These are phyloP conservation scores for Chloroclysta siterata DNA, from an alignment of 2,888 invertebrate genomes.

Conservation along the genomic window DNA sequence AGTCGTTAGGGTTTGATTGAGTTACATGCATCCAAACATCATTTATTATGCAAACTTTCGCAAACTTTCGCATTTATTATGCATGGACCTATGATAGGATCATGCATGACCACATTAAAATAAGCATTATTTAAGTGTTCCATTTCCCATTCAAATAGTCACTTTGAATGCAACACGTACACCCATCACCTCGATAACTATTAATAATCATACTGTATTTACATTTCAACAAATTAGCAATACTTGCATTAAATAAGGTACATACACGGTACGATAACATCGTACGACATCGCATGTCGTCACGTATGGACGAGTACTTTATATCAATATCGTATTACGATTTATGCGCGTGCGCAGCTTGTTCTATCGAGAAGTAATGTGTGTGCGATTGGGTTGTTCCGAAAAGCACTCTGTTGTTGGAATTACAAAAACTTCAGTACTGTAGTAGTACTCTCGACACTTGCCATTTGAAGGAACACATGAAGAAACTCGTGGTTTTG, in stretches of 20 bases:
- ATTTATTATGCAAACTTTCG: too few species aligned
- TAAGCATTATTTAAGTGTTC: constrained; percentile 8
- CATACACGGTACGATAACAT: constrained; percentile 56
- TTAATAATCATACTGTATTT: constrained; percentile 27
- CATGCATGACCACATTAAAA: too few species aligned
- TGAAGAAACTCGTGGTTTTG: too few species aligned
- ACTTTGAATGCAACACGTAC: constrained; percentile 7
- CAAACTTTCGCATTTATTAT: too few species aligned
- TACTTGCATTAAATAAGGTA: constrained; percentile 57
- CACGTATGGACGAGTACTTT: constrained; percentile 68
- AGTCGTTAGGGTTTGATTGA: too few species aligned
- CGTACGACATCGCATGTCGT: constrained; percentile 70
- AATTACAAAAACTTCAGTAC: too few species aligned
- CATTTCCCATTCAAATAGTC: constrained; percentile 14
- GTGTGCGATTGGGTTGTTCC: constrained; percentile 9
- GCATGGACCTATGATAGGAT: too few species aligned
- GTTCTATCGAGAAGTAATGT: constrained; percentile 37
- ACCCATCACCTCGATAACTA: constrained; percentile 10
- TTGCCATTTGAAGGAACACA: too few species aligned
- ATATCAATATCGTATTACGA: constrained; percentile 77
- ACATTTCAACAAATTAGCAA: constrained; percentile 56
- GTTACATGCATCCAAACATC: too few species aligned
- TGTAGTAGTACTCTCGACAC: too few species aligned
- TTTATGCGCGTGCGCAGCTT: constrained; percentile 58
- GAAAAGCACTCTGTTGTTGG: constrained; percentile 1